Percentiles rank a stretch among this genome's conserved stretches.
These are phyloP conservation scores for Mellivora capensis DNA, from an alignment of 2,113 vertebrate genomes.

Conservation along the genomic window DNA sequence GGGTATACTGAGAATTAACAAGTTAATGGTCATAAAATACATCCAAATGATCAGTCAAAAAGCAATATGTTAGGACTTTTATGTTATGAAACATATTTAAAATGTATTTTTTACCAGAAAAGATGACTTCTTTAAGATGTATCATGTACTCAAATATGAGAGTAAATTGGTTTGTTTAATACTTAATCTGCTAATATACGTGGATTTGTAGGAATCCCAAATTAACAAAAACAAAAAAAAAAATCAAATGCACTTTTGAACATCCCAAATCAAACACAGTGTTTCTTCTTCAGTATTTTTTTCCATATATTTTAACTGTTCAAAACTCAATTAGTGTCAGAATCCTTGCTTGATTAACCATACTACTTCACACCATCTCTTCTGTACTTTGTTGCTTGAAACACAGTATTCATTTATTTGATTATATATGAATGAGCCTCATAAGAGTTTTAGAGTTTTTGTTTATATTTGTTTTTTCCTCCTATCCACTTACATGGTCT, in stretches of 20 bases:
- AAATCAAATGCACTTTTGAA: background rate
- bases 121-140: background rate
- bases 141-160: constrained; percentile 1
- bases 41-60: constrained; percentile 53
- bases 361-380: background rate
- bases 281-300: constrained; percentile 2
- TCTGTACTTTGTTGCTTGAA: background rate
- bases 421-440: background rate
- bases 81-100: constrained; percentile 36
- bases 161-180: background rate
- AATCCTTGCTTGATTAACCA: background rate
- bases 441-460: background rate
- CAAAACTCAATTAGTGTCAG: background rate
- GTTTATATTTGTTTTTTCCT: background rate
- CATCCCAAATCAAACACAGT: background rate
- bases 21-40: constrained; percentile 60
- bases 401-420: background rate
- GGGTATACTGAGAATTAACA: constrained; percentile 57
- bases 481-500: background rate
- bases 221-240: background rate
- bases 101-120: background rate
- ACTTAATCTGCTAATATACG: background rate
- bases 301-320: background rate
- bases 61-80: constrained; percentile 24
- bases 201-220: background rate